These are phyloP conservation scores for Malacoctenus gilli DNA, from an alignment of 2,797 vertebrate species.

Conservation along the genomic window DNA sequence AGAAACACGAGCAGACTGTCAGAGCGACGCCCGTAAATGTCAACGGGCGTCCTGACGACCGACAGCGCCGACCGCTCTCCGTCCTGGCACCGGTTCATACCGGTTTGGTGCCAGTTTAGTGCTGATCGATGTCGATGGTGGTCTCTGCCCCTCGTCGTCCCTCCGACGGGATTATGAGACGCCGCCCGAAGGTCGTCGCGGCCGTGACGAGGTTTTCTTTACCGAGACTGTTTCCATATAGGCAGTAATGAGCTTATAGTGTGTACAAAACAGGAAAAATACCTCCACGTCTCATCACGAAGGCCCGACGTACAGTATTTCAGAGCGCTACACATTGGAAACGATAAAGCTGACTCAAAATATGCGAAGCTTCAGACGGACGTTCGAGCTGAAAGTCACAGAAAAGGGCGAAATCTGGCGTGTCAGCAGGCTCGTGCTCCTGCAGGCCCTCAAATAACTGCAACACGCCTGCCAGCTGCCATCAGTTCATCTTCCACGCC, in stretches of 20 bases:
- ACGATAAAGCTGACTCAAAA: conserved; percentile 25
- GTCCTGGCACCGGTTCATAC: no score
- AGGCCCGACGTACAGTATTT: conserved; percentile 6
- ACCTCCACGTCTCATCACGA: background rate
- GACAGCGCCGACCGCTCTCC: no score
- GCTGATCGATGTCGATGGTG: no score
- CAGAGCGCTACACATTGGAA: background rate
- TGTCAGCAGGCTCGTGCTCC: background rate
- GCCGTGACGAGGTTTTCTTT: conserved; percentile 7
- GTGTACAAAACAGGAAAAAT: conserved; percentile 53
- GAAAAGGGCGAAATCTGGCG: conserved; percentile 7
- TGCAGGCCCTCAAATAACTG: background rate
- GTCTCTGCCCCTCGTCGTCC: no score
- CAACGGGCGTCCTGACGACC: no score
- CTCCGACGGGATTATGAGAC: background rate
- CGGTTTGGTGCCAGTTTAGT: no score
- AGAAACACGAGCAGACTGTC: no score
- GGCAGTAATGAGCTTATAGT: conserved; percentile 47
- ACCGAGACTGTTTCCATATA: conserved; percentile 41
- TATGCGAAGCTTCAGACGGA: conserved; percentile 2
- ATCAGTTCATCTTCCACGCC: conserved; percentile 34
- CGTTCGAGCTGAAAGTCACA: conserved; percentile 11
- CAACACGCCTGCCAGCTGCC: conserved; percentile 8
- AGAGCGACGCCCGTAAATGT: no score
- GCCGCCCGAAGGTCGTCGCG: conserved; percentile 11